phyloP scores from a whole-genome alignment of 2,113 vertebrate species.

The Trichechus manatus region DNA sequence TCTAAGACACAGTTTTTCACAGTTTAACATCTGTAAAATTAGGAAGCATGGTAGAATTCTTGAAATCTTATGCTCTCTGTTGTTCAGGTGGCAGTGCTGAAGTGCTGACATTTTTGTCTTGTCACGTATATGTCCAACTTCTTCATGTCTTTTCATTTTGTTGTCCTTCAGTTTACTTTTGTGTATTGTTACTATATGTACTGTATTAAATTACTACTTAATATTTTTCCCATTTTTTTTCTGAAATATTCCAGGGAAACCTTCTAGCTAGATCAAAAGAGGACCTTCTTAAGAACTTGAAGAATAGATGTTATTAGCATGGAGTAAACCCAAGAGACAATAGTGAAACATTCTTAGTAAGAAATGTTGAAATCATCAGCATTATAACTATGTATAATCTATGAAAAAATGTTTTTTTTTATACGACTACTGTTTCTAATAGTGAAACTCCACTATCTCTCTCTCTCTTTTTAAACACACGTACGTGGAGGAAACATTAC shows the following conservation, averaged over 20 bases:
- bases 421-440: neutral
- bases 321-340: neutral
- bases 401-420: neutral
- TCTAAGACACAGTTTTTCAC: neutral
- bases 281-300: neutral
- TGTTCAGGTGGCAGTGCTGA: neutral
- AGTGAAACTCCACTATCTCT: neutral
- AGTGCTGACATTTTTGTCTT: neutral
- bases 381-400: neutral
- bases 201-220: neutral
- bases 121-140: neutral
- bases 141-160: neutral
- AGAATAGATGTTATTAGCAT: neutral
- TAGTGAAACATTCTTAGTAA: neutral
- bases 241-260: neutral
- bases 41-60: neutral
- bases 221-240: neutral
- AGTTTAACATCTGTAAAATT: neutral
- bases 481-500: neutral
- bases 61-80: neutral
- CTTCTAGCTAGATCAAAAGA: neutral
- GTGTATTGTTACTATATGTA: neutral
- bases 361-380: neutral
- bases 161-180: neutral
- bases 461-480: neutral